Percentiles rank a stretch among this genome's conserved stretches.
phyloP scores from a whole-genome alignment of 2,888 invertebrate species.

The Leucophenga maculata region DNA sequence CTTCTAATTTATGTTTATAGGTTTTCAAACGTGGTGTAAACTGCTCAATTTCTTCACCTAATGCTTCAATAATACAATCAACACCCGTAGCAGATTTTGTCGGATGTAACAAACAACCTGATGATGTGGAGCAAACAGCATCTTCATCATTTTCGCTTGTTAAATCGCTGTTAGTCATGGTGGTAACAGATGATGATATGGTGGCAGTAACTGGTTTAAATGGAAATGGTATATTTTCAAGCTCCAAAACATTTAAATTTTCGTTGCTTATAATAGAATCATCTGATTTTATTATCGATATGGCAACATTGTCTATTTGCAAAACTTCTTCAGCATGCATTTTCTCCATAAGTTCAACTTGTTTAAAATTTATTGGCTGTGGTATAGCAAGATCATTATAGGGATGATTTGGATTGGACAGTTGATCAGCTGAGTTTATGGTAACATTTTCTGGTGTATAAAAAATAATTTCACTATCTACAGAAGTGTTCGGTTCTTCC shows the following conservation, averaged over 20 bases:
- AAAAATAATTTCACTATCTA: too few species aligned
- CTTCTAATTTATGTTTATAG: constrained; percentile 47
- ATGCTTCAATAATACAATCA: constrained; percentile 43
- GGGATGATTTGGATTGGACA: background rate
- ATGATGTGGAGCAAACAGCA: too few species aligned
- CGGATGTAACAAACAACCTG: background rate
- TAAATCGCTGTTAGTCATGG: too few species aligned
- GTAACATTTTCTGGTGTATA: background rate
- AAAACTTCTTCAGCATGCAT: too few species aligned
- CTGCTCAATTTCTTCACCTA: constrained; percentile 47
- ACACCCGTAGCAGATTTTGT: constrained; percentile 32
- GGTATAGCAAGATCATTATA: background rate
- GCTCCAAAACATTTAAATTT: too few species aligned
- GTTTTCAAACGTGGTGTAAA: constrained; percentile 49
- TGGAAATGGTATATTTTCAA: background rate
- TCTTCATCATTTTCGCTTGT: too few species aligned
- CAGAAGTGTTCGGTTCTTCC: background rate
- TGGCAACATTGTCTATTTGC: too few species aligned
- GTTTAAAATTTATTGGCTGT: background rate
- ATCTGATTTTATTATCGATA: too few species aligned
- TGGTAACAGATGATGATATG: background rate
- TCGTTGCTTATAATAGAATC: too few species aligned
- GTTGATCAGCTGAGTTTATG: background rate
- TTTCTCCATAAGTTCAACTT: background rate
- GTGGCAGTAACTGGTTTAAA: background rate